A percentile compares a stretch with the other conserved stretches of the same genome.
Conservation (phyloP, 2,888 invertebrate species). For the Panorpa germanica region DNA sequence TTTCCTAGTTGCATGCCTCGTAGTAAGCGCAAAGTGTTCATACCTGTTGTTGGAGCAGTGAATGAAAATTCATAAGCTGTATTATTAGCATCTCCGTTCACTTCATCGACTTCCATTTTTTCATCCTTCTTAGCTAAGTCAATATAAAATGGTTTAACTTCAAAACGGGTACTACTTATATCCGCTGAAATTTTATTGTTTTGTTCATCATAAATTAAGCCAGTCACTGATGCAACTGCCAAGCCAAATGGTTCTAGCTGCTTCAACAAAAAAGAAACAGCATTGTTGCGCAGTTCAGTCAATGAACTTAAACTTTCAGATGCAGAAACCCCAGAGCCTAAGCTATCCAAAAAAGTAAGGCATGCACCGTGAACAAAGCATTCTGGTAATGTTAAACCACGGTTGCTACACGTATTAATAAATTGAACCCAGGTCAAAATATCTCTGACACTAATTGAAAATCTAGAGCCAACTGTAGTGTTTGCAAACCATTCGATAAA, state of each 20-base stretch:
- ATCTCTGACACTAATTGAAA: too few relatives aligned
- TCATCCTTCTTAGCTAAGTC: conserved; percentile 25
- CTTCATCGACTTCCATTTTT: conserved; percentile 14
- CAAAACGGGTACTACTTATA: conserved; percentile 31
- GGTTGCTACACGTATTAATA: conserved; percentile 45
- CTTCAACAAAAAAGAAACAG: conserved; percentile 33
- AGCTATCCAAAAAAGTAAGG: conserved; percentile 78
- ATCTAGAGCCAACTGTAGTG: conserved; percentile 52
- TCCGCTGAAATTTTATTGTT: conserved; percentile 23
- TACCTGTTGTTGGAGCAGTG: conserved; percentile 55
- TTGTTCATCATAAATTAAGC: conserved; percentile 22
- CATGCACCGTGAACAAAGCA: conserved; percentile 81
- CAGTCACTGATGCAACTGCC: conserved; percentile 21
- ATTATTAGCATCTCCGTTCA: conserved; percentile 10
- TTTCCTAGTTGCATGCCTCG: conserved; percentile 80
- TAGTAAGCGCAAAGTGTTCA: conserved; percentile 68
- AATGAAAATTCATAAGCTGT: conserved; percentile 38
- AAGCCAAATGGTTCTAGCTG: conserved; percentile 29
- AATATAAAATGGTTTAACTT: conserved; percentile 63
- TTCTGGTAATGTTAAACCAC: conserved; percentile 30
- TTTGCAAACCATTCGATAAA: conserved; percentile 61
- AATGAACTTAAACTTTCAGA: conserved; percentile 39
- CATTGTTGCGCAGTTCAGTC: conserved; percentile 25
- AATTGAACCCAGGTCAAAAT: conserved; percentile 84
- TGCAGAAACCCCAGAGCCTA: conserved; percentile 67